Conservation (phyloP, 2,888 invertebrate genomes). For the Myopa testacea region DNA sequence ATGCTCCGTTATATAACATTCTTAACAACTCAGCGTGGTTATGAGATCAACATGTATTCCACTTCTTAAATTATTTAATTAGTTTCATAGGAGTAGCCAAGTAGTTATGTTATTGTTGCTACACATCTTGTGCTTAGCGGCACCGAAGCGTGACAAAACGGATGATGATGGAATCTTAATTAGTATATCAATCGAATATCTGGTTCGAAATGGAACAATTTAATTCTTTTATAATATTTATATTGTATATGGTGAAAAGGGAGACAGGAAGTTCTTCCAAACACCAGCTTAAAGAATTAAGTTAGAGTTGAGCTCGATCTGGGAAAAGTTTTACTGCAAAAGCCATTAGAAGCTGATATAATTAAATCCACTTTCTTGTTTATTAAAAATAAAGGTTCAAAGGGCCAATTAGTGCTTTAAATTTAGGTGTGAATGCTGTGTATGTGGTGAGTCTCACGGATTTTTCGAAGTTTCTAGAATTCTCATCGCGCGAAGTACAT, state of each 20-base stretch:
- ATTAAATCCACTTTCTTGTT: too few species aligned
- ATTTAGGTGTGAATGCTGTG: too few species aligned
- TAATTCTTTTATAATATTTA: background rate
- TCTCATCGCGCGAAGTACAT: too few species aligned
- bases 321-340: too few species aligned
- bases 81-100: background rate
- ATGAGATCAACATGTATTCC: constrained; percentile 3
- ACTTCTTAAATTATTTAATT: constrained; percentile 23
- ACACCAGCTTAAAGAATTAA: background rate
- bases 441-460: too few species aligned
- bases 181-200: background rate
- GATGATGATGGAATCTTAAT: constrained; percentile 16
- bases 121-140: background rate
- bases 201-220: background rate
- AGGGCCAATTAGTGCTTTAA: too few species aligned
- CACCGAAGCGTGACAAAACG: constrained; percentile 30
- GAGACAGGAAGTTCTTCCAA: background rate
- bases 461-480: too few species aligned
- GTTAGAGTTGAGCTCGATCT: too few species aligned
- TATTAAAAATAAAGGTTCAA: too few species aligned
- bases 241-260: background rate
- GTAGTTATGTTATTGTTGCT: background rate
- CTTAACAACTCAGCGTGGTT: constrained; percentile 36
- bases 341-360: too few species aligned
- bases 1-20: constrained; percentile 40